These are phyloP conservation scores for Teleiodes luculella DNA, from an alignment of 2,888 invertebrate genomes.

Conservation along the genomic window DNA sequence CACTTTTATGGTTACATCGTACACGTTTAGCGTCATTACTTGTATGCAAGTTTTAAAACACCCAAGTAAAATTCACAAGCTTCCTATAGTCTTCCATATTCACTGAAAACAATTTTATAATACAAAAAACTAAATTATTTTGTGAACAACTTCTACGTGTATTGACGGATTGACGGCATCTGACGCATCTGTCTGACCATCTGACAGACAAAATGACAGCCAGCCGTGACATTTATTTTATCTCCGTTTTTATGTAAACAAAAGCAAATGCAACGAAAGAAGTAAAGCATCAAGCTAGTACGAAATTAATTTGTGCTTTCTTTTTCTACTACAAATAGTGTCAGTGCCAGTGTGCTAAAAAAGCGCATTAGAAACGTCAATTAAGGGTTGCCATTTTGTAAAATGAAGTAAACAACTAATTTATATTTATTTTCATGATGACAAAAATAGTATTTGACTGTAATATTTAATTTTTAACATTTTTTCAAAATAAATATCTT, in stretches of 20 bases:
- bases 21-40: conserved; percentile 69
- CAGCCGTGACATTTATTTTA: no score
- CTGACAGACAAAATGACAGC: no score
- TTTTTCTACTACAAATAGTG: no score
- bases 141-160: conserved; percentile 28
- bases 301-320: no score
- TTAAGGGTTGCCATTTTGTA: not conserved
- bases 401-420: not conserved
- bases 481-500: no score
- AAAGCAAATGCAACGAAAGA: no score
- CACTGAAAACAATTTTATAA: conserved; percentile 33
- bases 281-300: no score
- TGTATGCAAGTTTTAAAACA: conserved; percentile 30
- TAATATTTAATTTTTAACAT: no score
- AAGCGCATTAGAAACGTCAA: not conserved
- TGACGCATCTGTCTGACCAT: no score
- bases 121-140: conserved; percentile 29
- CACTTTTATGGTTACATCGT: conserved; percentile 74
- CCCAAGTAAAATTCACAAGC: conserved; percentile 25
- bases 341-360: not conserved
- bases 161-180: conserved; percentile 14
- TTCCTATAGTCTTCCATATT: conserved; percentile 35
- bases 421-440: not conserved
- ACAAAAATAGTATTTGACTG: no score
- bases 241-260: no score